Evolutionary conservation across 1,140 invertebrate species (phyloP).

Genomic region (Camponotus floridanus): DNA sequence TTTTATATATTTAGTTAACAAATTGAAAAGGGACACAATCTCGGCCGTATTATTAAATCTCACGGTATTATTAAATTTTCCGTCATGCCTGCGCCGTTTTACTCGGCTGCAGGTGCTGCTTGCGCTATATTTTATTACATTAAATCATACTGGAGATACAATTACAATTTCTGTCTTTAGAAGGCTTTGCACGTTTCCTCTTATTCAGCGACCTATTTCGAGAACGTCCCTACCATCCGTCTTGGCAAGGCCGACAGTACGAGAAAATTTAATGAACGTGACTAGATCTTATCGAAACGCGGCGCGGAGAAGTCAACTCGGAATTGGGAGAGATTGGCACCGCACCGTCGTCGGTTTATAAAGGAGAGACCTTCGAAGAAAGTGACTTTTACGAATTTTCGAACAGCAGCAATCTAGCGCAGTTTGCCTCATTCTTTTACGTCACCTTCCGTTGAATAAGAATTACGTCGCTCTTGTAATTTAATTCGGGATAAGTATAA

Average conservation of each 20-base stretch:
- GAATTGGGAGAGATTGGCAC: constrained; percentile 58
- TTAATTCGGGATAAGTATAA: background rate
- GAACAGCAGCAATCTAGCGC: constrained; percentile 7
- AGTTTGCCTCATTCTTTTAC: constrained; percentile 5
- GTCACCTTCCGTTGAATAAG: background rate
- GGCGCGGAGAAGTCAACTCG: constrained; percentile 61
- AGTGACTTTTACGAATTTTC: constrained; percentile 55
- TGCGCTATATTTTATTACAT: constrained; percentile 60
- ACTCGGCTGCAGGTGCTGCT: constrained; percentile 43
- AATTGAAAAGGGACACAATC: constrained; percentile 49
- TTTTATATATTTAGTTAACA: constrained; percentile 59
- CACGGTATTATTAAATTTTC: constrained; percentile 59
- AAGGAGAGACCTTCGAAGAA: constrained; percentile 13
- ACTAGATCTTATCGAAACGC: constrained; percentile 71
- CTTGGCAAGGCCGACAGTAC: constrained; percentile 70
- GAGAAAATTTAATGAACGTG: constrained; percentile 76
- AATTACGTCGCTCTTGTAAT: constrained; percentile 9
- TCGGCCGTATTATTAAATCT: constrained; percentile 57
- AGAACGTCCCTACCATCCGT: constrained; percentile 62
- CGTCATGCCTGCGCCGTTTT: constrained; percentile 54
- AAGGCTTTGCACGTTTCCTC: constrained; percentile 70
- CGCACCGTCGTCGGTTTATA: constrained; percentile 38
- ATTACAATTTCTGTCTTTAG: constrained; percentile 68
- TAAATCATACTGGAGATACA: constrained; percentile 66
- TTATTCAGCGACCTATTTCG: constrained; percentile 72